Percentiles rank a stretch among this genome's conserved stretches.
These are phyloP conservation scores for Hippoglossus hippoglossus DNA, from an alignment of 2,797 vertebrate genomes.

Conservation along the genomic window DNA sequence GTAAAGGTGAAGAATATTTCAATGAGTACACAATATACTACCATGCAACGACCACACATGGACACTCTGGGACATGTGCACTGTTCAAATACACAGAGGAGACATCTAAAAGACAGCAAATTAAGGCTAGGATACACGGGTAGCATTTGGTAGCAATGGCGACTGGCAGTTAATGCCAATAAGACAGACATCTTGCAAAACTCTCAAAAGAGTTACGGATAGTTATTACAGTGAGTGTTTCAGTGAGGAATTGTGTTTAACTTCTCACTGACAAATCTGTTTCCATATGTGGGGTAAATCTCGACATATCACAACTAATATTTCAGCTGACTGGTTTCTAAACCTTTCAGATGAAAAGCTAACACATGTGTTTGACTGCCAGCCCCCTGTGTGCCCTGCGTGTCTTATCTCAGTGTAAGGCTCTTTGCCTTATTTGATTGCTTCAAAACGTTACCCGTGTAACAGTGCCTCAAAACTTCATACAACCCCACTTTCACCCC, in stretches of 20 bases:
- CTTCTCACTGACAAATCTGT: constrained; percentile 1
- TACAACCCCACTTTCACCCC: constrained; percentile 30
- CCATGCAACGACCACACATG: constrained; percentile 72
- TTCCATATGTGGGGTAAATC: neutral
- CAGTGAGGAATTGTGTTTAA: constrained; percentile 5
- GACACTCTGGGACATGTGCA: constrained; percentile 67
- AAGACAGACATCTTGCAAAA: neutral
- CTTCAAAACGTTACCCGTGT: constrained; percentile 64
- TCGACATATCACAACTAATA: neutral
- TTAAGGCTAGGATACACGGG: constrained; percentile 54
- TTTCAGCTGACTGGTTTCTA: too few species aligned
- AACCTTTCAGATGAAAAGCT: too few species aligned
- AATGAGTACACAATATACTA: constrained; percentile 62
- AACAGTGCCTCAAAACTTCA: constrained; percentile 42
- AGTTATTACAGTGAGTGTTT: neutral
- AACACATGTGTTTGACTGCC: too few species aligned
- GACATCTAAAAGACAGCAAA: constrained; percentile 65
- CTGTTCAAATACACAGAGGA: constrained; percentile 67
- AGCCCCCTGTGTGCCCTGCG: too few species aligned
- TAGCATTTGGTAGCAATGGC: constrained; percentile 52
- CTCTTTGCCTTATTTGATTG: constrained; percentile 34
- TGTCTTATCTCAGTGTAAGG: too few species aligned
- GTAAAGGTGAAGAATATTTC: constrained; percentile 56
- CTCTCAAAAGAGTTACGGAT: neutral
- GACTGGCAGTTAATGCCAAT: neutral